These are phyloP conservation scores for Lepus americanus DNA, from an alignment of 2,113 vertebrate genomes.

Conservation along the genomic window DNA sequence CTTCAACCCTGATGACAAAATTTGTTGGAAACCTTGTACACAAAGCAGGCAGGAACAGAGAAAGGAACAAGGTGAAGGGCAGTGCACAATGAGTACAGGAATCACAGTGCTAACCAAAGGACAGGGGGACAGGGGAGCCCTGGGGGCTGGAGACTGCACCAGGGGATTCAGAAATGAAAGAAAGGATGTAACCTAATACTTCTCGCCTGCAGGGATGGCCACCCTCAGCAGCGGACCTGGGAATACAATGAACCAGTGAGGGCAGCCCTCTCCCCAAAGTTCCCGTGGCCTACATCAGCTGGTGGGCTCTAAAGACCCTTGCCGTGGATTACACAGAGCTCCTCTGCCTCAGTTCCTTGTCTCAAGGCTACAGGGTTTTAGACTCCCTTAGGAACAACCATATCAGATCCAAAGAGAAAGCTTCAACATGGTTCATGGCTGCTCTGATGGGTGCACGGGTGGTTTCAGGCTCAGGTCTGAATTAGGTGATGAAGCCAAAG, in stretches of 20 bases:
- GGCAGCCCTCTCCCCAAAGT: accelerated
- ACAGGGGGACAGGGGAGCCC: background rate
- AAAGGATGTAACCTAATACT: background rate
- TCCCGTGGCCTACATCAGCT: background rate
- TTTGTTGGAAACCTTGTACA: background rate
- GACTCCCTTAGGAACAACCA: background rate
- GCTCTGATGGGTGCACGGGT: background rate
- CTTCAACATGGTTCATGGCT: background rate
- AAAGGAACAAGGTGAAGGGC: background rate
- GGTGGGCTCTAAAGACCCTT: background rate
- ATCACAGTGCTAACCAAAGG: background rate
- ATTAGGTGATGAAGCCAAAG: background rate
- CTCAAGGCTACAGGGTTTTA: background rate
- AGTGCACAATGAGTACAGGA: background rate
- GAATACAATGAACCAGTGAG: accelerated
- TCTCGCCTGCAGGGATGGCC: background rate
- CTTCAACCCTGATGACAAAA: background rate
- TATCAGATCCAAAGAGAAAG: background rate
- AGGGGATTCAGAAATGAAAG: background rate
- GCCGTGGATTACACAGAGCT: accelerated
- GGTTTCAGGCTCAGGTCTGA: background rate
- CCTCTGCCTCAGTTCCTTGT: too few species aligned
- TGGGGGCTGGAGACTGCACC: background rate
- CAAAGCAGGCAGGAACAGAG: accelerated
- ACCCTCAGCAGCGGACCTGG: too few species aligned